These are phyloP conservation scores for Myodes glareolus DNA, from an alignment of 2,113 vertebrate genomes.

Conservation along the genomic window DNA sequence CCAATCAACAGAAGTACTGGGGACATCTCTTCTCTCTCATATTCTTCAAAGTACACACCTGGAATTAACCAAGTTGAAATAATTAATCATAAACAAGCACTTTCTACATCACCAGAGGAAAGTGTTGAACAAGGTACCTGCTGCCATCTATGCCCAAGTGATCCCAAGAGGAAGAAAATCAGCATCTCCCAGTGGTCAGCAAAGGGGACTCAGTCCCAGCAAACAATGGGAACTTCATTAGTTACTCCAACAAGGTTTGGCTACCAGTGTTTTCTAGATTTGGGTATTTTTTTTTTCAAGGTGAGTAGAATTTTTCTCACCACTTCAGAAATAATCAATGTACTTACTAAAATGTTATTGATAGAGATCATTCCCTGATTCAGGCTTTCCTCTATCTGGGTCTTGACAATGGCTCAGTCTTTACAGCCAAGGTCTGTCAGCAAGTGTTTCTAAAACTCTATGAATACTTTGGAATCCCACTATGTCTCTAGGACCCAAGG, in stretches of 20 bases:
- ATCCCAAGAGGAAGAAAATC: not conserved
- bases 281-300: no score
- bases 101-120: not conserved
- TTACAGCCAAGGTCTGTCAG: no score
- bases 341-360: no score
- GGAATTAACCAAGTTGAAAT: not conserved
- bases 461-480: no score
- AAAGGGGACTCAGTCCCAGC: not conserved
- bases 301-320: no score
- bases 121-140: not conserved
- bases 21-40: not conserved
- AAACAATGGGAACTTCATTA: not conserved
- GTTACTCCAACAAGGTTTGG: not conserved
- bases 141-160: not conserved
- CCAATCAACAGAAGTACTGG: not conserved
- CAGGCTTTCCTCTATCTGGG: no score
- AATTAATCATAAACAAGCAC: not conserved
- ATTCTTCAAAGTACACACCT: not conserved
- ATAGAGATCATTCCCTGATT: no score
- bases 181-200: not conserved
- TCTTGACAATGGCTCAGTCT: no score
- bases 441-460: no score
- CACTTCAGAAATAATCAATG: no score
- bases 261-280: not conserved
- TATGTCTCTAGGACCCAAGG: no score